Percentiles rank a stretch among this genome's conserved stretches.
Conservation (phyloP, 1,140 invertebrate species). For the Plectus sambesii region DNA sequence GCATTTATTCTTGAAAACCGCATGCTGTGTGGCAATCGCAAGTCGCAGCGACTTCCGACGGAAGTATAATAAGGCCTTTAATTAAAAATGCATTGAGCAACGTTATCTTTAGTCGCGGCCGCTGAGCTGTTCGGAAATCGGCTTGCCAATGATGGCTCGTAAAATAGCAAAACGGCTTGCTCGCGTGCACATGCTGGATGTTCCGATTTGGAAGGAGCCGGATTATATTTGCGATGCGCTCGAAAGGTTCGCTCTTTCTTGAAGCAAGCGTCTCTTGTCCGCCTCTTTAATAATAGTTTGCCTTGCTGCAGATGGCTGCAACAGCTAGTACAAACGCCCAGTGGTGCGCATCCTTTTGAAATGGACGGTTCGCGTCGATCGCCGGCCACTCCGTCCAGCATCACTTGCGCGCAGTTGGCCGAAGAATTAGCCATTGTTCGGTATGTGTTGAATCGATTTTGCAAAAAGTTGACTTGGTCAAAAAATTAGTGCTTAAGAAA, state of each 20-base stretch:
- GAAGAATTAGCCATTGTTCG: too few relatives aligned
- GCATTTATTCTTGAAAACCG: too few relatives aligned
- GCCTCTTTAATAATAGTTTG: too few relatives aligned
- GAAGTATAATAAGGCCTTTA: too few relatives aligned
- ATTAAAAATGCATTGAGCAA: constrained; percentile 1
- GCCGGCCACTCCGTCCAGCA: constrained; percentile 28
- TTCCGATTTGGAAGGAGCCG: constrained; percentile 45
- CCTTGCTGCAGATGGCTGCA: constrained; percentile 37
- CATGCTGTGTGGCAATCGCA: too few relatives aligned
- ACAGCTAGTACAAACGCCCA: constrained; percentile 31
- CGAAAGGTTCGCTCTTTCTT: constrained; percentile 33
- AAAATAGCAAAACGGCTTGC: constrained; percentile 44
- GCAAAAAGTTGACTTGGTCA: too few relatives aligned
- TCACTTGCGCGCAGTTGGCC: constrained; percentile 28
- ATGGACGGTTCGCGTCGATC: constrained; percentile 30
- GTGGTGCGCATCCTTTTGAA: constrained; percentile 23
- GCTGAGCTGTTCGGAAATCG: constrained; percentile 37
- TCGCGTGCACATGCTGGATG: constrained; percentile 42
- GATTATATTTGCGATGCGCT: constrained; percentile 44
- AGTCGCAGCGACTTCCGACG: too few relatives aligned
- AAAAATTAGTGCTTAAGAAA: too few relatives aligned
- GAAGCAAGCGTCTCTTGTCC: too few relatives aligned
- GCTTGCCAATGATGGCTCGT: constrained; percentile 32
- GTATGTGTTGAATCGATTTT: too few relatives aligned
- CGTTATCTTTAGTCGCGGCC: constrained; percentile 35